Evolutionary conservation across 2,797 vertebrate species (phyloP), one percentile per base, ranked within the genome.

Genomic region (Emydoidea blandingii): DNA sequence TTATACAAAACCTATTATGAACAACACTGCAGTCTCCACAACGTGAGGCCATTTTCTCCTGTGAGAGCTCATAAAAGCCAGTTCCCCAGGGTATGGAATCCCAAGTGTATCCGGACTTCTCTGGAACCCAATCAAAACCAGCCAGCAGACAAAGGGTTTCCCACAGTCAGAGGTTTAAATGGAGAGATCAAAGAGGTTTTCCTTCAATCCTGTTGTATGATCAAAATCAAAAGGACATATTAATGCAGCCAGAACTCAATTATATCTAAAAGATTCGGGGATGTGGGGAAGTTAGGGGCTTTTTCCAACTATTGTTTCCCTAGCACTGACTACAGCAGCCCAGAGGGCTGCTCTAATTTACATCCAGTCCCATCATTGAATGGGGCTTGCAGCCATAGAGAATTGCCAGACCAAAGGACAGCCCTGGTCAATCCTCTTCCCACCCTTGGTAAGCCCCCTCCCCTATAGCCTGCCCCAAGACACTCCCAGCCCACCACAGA

Each of bases 21-120:
- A 0, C 29, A 47, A n/a, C 41, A 76, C 29, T 21, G 50, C 0
- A 0, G 1, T 25, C 79, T 94, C 79, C 72, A 47, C 5, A 7
- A 12, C 34, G 54, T 0, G 0, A 94, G 57, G 10, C 49, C 86
- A 47, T 47, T 83, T 49, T 0, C 44, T 49, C 44, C 74, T 49
- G 44, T 31, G 74, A 49, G 27, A 49, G 0, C 87, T 88, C 87
- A 68, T 41, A 91, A 15, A 93, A 94, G 50, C 5, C 62, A 0
- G 3, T 50, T 37, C 79, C 37, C 12, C 21, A 4, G 44, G 29
- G 41, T 41, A 89, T 62, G 93, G 59, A 37, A 44, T 0, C 91
- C 79, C 59, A 88, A 41, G 74, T 1, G 9, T 52, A 85, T 18
- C 1, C 21, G 1, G 81, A 19, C n/a, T 47, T 47, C 47, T 78